Base-by-base conservation (phyloP, 2,797 vertebrate genomes). In the Calcarius lapponicus region DNA sequence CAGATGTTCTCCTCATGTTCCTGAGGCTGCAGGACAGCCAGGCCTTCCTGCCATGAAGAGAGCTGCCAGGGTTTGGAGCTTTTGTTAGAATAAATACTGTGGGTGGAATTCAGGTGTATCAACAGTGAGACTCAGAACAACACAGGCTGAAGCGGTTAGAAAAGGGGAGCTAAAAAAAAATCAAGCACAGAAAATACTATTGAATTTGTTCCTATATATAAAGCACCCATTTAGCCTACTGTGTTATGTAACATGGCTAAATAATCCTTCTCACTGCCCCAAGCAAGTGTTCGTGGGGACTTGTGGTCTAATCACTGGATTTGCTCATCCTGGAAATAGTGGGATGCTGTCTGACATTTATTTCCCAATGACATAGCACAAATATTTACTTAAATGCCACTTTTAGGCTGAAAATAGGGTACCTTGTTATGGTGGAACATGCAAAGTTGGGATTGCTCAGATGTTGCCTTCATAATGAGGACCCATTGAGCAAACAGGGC, bases 321-420 rank as follows among this genome's bases (percentile, higher is more conserved):
- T 90, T 86, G 56, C 62, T 94, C 32, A 71, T 90, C 26, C 61
- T 95, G 88, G 71, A 92, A 93, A 92, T 43, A 89, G 88, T 42
- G 40, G 78, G 86, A 92, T 85, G 71, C 58, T 81, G 73, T 95
- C 83, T 94, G 74, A 65, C 86, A 28, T 90, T 92, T 90, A 70
- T 93, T 96, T 95, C 88, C 64, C n/a, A 26, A 45, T 67, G 86
- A 88, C 80, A 58, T 50, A 53, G 45, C 53, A 67, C 79, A 97
- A 95, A 91, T 96, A 95, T 95, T 94, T 95, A 84, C 90, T 93
- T 93, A 74, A 90, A 92, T 89, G 36, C 4, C 29, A 8, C 47
- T 80, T 95, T 92, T 47, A 62, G 74, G 12, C 80, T 86, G 69
- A 86, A 96, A 97, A 96, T 78, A 90, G 54, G 29, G 9, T 53